Conservation (phyloP, 2,888 invertebrate species). For the Gari tellinella region DNA sequence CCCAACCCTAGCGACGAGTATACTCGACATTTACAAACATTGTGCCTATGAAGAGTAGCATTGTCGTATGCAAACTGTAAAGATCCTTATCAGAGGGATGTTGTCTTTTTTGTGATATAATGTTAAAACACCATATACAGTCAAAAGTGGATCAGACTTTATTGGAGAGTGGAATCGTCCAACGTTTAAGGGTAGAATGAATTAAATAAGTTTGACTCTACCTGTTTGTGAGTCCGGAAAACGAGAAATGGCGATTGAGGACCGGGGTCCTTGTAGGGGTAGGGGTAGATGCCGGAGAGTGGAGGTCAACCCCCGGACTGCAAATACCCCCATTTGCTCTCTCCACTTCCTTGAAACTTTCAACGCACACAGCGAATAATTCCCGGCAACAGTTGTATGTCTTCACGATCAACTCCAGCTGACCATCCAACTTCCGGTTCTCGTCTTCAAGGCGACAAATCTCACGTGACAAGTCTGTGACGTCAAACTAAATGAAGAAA, state of each 20-base stretch:
- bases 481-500: constrained; percentile 41
- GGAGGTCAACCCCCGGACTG: constrained; percentile 11
- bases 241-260: constrained; percentile 41
- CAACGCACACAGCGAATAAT: constrained; percentile 60
- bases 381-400: constrained; percentile 59
- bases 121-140: too few species aligned
- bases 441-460: constrained; percentile 56
- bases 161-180: too few species aligned
- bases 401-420: constrained; percentile 53
- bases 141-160: too few species aligned
- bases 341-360: constrained; percentile 58
- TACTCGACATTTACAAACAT: too few species aligned
- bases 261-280: constrained; percentile 39
- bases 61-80: too few species aligned
- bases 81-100: too few species aligned
- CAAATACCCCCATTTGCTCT: constrained; percentile 20
- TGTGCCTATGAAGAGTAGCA: too few species aligned
- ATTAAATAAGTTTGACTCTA: too few species aligned
- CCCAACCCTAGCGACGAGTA: too few species aligned
- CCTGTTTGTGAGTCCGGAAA: constrained; percentile 20
- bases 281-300: constrained; percentile 17
- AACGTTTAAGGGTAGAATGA: too few species aligned
- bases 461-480: constrained; percentile 60
- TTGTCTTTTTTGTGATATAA: too few species aligned
- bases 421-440: constrained; percentile 45